Base-by-base conservation (phyloP, 1,140 invertebrate genomes). In the Calosoma granatense region DNA sequence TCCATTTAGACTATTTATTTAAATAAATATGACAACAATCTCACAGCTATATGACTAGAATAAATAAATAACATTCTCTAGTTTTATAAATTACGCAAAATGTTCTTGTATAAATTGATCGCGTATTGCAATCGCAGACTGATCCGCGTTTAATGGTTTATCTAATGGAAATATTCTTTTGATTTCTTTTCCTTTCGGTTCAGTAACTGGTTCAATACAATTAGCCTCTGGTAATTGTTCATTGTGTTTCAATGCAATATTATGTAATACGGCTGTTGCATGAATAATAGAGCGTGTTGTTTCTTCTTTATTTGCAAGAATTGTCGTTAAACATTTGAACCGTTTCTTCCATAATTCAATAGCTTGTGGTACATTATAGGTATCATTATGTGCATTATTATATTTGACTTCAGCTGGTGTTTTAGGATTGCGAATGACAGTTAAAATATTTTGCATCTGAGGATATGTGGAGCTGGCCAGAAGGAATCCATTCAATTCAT, bases 221-320 rank as follows among this genome's bases (percentile, higher is more conserved):
- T 47, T 17, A 9, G 17, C 3, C 9, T 47, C 41, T 12, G 41
- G 41, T 47, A 47, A 12, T 17, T 12, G 9, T 17, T 47, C 41
- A 17, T 47, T 47, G 17, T 47, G 41, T 17, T 47, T 17, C 17
- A 47, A 47, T 6, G 41, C 41, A 17, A 47, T 47, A 47, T 47
- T 47, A 47, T 47, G 41, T 17, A 47, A 47, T 12, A 47, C 41
- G 9, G 41, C 41, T 12, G 41, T 47, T 17, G 41, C 41, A 47
- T 47, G 17, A 12, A 47, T 47, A 47, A 47, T 47, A 47, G 6
- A 11, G 4, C 41, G 6, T 12, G 41, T 47, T 12, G 41, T 47
- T 9, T 47, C 41, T 47, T 47, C 41, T 47, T 47, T 47, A 47
- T 47, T 47, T 17, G 41, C 41, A 47, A 47, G 41, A 47, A 47